Percentiles rank a stretch among this genome's conserved stretches.
phyloP scores from a whole-genome alignment of 1,140 invertebrate species.

The Plodia interpunctella region DNA sequence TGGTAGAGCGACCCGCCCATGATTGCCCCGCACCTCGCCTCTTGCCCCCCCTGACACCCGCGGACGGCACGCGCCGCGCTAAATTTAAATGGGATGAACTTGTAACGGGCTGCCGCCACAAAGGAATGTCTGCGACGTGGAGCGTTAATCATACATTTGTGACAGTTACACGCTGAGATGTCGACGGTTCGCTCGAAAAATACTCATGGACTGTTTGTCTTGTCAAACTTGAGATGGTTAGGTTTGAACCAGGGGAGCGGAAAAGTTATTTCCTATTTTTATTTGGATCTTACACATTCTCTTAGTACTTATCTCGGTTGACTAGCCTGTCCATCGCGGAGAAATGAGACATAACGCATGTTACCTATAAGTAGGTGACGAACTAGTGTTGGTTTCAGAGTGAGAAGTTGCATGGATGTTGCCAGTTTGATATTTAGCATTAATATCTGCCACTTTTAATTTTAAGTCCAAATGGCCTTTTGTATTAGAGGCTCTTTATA shows the following conservation, averaged over 20 bases:
- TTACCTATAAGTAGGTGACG: no score
- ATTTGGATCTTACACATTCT: neutral
- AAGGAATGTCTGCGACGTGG: slow-evolving; percentile 57
- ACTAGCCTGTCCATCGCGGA: no score
- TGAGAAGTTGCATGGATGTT: no score
- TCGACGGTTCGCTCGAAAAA: slow-evolving; percentile 36
- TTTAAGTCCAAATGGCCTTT: neutral
- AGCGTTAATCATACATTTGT: slow-evolving; percentile 72
- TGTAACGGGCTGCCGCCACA: slow-evolving; percentile 60
- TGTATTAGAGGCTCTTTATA: slow-evolving; percentile 3
- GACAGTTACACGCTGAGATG: slow-evolving; percentile 62
- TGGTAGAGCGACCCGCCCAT: slow-evolving; percentile 65
- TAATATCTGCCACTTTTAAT: neutral
- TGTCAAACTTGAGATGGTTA: slow-evolving; percentile 16
- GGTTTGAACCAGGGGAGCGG: neutral
- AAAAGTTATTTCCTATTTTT: neutral
- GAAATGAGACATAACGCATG: no score
- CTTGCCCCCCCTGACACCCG: slow-evolving; percentile 27
- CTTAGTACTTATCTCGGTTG: no score
- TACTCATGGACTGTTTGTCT: slow-evolving; percentile 29
- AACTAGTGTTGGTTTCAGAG: no score
- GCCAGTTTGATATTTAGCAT: no score
- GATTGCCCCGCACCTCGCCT: slow-evolving; percentile 19
- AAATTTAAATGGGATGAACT: slow-evolving; percentile 75
- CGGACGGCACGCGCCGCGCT: slow-evolving; percentile 68